phyloP scores from a whole-genome alignment of 1,140 invertebrate genomes.

The Laodelphax striatellus region DNA sequence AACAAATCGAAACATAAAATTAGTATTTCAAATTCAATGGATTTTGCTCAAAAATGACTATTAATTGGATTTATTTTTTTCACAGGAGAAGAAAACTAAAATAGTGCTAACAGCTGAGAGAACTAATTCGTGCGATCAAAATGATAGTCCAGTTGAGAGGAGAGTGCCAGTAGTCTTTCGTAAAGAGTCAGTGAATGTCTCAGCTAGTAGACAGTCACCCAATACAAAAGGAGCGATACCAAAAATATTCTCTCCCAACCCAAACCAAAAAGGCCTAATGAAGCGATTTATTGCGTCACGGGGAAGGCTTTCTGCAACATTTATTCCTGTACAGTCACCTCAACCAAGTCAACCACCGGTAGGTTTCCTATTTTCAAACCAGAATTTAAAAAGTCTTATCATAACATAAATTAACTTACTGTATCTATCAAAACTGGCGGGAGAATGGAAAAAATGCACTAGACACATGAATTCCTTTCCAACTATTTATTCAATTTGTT shows the following conservation, averaged over 20 bases:
- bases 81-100: background rate
- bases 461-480: too few relatives aligned
- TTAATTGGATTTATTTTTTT: background rate
- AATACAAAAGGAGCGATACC: conserved; percentile 30
- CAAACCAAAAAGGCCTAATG: conserved; percentile 59
- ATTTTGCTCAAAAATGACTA: too few relatives aligned
- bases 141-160: too few relatives aligned
- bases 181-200: too few relatives aligned
- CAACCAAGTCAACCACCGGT: conserved; percentile 22
- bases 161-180: too few relatives aligned
- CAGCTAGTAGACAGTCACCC: too few relatives aligned
- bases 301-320: conserved; percentile 40
- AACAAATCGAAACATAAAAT: too few relatives aligned
- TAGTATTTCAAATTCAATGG: background rate
- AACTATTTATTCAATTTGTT: too few relatives aligned
- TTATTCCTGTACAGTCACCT: conserved; percentile 28
- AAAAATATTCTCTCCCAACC: conserved; percentile 42
- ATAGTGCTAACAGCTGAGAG: background rate
- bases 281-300: conserved; percentile 61
- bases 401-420: too few relatives aligned
- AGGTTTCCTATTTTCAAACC: conserved; percentile 25
- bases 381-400: conserved; percentile 12
- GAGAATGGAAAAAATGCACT: too few relatives aligned
- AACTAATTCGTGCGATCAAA: too few relatives aligned
- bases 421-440: too few relatives aligned